Conservation (phyloP, 2,113 vertebrate genomes). For the Corydoras sp. region DNA sequence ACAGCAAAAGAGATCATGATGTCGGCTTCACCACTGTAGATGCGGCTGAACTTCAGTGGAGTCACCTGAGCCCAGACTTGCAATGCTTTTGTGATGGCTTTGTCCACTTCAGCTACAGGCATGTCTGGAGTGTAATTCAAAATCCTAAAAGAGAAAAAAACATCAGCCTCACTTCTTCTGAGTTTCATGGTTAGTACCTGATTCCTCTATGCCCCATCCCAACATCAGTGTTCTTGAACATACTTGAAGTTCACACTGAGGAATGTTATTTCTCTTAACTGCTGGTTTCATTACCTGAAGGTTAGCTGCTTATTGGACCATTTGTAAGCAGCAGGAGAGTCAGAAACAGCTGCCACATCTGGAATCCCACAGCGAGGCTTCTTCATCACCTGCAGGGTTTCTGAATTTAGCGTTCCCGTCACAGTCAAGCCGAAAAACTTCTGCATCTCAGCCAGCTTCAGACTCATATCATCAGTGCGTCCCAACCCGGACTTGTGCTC, state of each 20-base stretch:
- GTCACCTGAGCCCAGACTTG: slow-evolving; percentile 74
- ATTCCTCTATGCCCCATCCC: no score
- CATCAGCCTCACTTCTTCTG: not conserved
- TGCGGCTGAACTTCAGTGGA: slow-evolving; percentile 70
- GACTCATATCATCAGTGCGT: not conserved
- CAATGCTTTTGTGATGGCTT: slow-evolving; percentile 67
- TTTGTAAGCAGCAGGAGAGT: slow-evolving; percentile 58
- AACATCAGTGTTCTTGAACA: no score
- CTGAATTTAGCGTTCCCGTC: slow-evolving; percentile 62
- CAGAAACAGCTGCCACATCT: slow-evolving; percentile 56
- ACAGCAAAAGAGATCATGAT: slow-evolving; percentile 79
- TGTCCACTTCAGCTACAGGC: slow-evolving; percentile 61
- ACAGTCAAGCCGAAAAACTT: slow-evolving; percentile 70
- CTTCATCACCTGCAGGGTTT: slow-evolving; percentile 69
- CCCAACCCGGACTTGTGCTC: not conserved
- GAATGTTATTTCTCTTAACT: no score
- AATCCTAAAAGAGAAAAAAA: slow-evolving; percentile 65
- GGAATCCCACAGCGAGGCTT: slow-evolving; percentile 75
- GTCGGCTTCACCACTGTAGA: slow-evolving; percentile 65
- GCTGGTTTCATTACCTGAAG: slow-evolving; percentile 68
- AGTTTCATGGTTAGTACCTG: no score
- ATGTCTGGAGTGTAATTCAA: slow-evolving; percentile 74
- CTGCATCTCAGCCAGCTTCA: slow-evolving; percentile 79
- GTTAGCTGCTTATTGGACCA: slow-evolving; percentile 72
- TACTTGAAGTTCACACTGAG: no score